phyloP scores from a whole-genome alignment of 2,888 invertebrate species.

The Trissoscelio sp. region DNA sequence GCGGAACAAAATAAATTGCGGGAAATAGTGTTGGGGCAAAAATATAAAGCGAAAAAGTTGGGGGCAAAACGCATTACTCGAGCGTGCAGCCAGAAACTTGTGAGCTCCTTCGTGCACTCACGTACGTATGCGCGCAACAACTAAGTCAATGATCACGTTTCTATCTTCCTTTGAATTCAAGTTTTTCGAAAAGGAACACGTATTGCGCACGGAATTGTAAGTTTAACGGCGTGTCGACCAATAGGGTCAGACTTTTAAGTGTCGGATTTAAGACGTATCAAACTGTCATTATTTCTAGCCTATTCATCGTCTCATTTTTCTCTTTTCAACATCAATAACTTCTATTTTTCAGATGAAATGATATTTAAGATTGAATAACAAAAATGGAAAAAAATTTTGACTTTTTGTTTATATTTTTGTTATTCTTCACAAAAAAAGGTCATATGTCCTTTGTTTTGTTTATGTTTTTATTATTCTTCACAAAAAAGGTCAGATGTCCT shows the following conservation, averaged over 20 bases:
- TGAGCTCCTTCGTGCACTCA: slow-evolving; percentile 51
- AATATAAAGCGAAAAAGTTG: slow-evolving; percentile 64
- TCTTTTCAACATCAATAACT: not conserved
- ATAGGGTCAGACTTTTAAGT: slow-evolving; percentile 50
- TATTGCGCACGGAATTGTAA: slow-evolving; percentile 61
- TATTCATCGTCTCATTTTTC: slow-evolving; percentile 26
- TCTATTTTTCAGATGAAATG: not conserved
- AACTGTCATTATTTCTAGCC: slow-evolving; percentile 52
- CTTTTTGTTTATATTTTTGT: too few species aligned
- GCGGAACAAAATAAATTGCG: slow-evolving; percentile 56
- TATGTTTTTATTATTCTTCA: too few species aligned
- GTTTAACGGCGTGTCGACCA: slow-evolving; percentile 52
- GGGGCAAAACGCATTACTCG: slow-evolving; percentile 66
- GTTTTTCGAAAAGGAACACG: slow-evolving; percentile 60
- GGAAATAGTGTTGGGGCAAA: slow-evolving; percentile 54
- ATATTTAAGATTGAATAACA: too few species aligned
- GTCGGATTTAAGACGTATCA: slow-evolving; percentile 55
- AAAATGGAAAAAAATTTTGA: too few species aligned
- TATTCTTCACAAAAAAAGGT: too few species aligned
- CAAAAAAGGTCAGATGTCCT: too few species aligned
- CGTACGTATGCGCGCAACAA: slow-evolving; percentile 60
- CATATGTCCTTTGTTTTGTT: too few species aligned
- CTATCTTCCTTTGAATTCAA: slow-evolving; percentile 66
- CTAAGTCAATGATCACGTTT: slow-evolving; percentile 69
- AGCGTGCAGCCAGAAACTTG: slow-evolving; percentile 62